These are phyloP conservation scores for Dione vanillae DNA, from an alignment of 2,888 invertebrate species.

Conservation along the genomic window DNA sequence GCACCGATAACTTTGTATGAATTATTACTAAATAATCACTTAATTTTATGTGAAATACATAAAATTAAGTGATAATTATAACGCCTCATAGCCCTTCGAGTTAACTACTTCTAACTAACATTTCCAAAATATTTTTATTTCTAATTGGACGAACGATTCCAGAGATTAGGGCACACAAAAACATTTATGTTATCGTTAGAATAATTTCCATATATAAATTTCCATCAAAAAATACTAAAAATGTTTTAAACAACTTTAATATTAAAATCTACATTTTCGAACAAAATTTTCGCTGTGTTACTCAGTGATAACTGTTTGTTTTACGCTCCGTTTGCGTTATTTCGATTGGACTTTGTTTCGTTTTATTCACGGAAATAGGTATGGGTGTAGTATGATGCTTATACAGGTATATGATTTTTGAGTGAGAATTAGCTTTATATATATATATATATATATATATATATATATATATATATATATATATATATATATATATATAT, in stretches of 20 bases:
- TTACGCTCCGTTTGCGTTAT: conserved; percentile 49
- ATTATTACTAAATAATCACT: no score
- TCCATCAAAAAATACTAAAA: background rate
- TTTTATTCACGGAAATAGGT: conserved; percentile 17
- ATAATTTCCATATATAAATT: background rate
- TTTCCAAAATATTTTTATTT: no score
- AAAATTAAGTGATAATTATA: no score
- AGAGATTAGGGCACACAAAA: no score
- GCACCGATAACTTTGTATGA: no score
- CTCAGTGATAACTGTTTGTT: conserved; percentile 48
- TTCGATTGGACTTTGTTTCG: conserved; percentile 37
- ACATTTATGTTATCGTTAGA: background rate
- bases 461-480: no score
- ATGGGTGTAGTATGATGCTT: background rate
- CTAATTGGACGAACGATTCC: no score
- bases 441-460: no score
- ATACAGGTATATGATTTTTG: background rate
- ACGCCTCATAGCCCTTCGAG: no score
- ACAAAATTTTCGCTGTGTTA: conserved; percentile 26
- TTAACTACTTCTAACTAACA: no score
- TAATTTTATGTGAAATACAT: no score
- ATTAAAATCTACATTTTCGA: conserved; percentile 22
- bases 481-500: no score
- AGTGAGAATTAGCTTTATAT: background rate
- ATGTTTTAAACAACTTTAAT: conserved; percentile 2